Conservation (phyloP, 1,140 invertebrate genomes). For the Nasonia vitripennis region DNA sequence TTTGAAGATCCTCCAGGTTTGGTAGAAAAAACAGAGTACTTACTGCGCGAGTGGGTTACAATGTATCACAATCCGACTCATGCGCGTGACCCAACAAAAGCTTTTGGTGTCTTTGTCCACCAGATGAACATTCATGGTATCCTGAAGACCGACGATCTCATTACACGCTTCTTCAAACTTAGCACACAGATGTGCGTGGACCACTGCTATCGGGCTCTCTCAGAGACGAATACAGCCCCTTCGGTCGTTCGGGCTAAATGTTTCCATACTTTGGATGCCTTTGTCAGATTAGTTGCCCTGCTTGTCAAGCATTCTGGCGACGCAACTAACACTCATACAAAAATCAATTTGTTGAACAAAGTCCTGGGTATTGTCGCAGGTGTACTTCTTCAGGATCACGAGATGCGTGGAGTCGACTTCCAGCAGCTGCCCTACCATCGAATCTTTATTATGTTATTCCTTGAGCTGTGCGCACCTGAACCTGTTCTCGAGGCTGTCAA, state of each 20-base stretch:
- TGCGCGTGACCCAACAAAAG: conserved; percentile 91
- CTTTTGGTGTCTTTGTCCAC: conserved; percentile 96
- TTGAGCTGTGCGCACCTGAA: conserved; percentile 96
- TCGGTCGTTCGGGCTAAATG: conserved; percentile 90
- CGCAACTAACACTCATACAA: conserved; percentile 90
- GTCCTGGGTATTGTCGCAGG: conserved; percentile 96
- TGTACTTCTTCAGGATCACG: conserved; percentile 96
- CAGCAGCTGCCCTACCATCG: conserved; percentile 98
- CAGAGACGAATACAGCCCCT: conserved; percentile 77
- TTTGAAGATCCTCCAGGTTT: conserved; percentile 96
- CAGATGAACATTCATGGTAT: conserved; percentile 98
- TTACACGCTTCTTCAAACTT: conserved; percentile 97
- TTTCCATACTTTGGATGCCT: conserved; percentile 96
- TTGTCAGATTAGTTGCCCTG: conserved; percentile 94
- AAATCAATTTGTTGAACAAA: conserved; percentile 98
- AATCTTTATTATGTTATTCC: conserved; percentile 97
- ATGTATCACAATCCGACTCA: conserved; percentile 89
- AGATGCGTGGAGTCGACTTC: conserved; percentile 90
- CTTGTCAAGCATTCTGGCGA: conserved; percentile 98
- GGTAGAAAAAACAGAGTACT: conserved; percentile 95
- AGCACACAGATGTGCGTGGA: conserved; percentile 98
- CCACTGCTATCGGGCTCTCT: conserved; percentile 88
- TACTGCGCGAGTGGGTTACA: conserved; percentile 96
- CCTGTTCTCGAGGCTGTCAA: conserved; percentile 94
- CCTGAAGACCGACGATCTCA: conserved; percentile 97